Evolutionary conservation across 2,113 vertebrate species (phyloP), one percentile per base, ranked within the genome.

Genomic region (Pelecanoides urinatrix): DNA sequence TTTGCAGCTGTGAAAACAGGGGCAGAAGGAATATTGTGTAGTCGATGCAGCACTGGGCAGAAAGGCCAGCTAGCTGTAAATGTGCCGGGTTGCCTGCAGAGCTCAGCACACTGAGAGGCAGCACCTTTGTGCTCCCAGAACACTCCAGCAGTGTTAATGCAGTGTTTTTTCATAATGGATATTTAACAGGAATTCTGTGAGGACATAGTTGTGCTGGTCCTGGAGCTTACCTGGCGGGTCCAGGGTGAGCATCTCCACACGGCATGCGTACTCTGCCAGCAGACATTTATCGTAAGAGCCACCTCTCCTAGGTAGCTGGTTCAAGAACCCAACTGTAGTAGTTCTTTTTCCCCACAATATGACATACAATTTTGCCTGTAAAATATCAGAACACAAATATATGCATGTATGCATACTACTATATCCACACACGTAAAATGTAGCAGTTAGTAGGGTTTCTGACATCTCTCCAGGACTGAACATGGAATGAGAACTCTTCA

Each of bases 181-280:
- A 21, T 63, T 42, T 80, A 53, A 16, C 21, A 72, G 42, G 62
- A 72, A 52, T 47, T 50, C 68, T 67, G 30, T 40, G 49, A 20
- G 34, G 70, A 22, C 13, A 4, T 7, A 40, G 30, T 3, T 62
- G 11, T 56, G 42, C 70, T 70, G 50, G 11, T 61, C 29, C 29
- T 38, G 53, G 55, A 70, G 25, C 40, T 82, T 32, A 27, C 13
- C 66, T 62, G 21, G 30, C 4, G 0, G 8, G 13, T 16, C 13
- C 32, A 22, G 50, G 17, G 20, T 23, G 26, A 58, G 44, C 26
- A 44, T 50, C 9, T 72, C 16, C 10, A n/a, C 9, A 5, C 26
- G 49, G 47, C 32, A 45, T 1, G 7, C 0, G 1, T 13, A 38
- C 3, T 1, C 32, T 74, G 61, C 44, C 45, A 53, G 58, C 71